Evolutionary conservation across 2,797 vertebrate genomes (phyloP).

Genomic region (Hemitrygon akajei): DNA sequence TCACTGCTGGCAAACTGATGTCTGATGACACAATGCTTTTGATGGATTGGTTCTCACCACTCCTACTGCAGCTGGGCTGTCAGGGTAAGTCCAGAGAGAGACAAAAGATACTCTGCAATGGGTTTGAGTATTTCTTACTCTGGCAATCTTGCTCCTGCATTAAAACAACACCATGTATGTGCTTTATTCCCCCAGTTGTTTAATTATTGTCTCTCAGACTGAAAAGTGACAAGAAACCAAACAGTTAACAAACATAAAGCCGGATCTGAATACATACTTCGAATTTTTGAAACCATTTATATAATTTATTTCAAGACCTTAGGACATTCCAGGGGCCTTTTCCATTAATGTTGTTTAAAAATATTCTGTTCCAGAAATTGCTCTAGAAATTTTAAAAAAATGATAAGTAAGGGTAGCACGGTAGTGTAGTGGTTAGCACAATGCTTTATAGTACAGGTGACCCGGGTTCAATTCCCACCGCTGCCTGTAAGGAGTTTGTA

Average conservation of each 20-base stretch:
- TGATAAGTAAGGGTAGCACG: too few relatives aligned
- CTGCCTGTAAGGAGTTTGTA: too few relatives aligned
- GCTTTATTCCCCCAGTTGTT: too few relatives aligned
- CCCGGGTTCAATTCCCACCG: too few relatives aligned
- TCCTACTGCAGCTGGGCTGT: background rate
- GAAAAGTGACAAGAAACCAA: constrained; percentile 39
- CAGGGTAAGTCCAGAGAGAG: background rate
- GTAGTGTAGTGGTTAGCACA: too few relatives aligned
- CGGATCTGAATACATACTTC: constrained; percentile 45
- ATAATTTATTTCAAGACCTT: too few relatives aligned
- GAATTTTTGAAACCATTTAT: constrained; percentile 37
- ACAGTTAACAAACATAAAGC: constrained; percentile 45
- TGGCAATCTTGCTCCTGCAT: background rate
- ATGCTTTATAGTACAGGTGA: too few relatives aligned
- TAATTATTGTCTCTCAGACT: constrained; percentile 36
- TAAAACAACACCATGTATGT: too few relatives aligned
- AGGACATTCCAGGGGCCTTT: too few relatives aligned
- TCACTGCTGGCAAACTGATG: background rate
- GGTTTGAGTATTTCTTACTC: background rate
- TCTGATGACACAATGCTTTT: background rate
- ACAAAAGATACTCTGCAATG: background rate
- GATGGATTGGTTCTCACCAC: background rate
- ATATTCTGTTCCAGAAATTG: constrained; percentile 48
- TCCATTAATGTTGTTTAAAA: constrained; percentile 53
- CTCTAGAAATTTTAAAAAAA: constrained; percentile 41